Base-by-base conservation (phyloP, 2,888 invertebrate species). In the Apantesis nais region DNA sequence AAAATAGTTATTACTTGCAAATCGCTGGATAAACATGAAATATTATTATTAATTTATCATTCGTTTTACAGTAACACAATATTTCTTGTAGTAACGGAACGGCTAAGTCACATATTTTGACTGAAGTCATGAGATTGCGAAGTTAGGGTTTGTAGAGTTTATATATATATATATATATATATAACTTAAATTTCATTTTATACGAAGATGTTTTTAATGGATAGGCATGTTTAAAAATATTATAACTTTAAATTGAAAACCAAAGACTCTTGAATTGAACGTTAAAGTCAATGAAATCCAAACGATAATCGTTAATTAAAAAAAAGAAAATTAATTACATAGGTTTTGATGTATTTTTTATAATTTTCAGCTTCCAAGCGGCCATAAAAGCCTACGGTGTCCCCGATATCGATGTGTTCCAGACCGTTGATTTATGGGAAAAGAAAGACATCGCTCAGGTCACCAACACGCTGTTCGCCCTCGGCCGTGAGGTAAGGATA, bases 381-480 rank as follows among this genome's bases (percentile, higher is more conserved):
- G 98, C 98, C 19, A 95, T 98, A 83, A 97, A 97, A 90, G 96
- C 96, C 0, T 98, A 99, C 90, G 99, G 99, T 76, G 99, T 99
- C 25, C 93, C 96, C 67, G 98, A 98, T 89, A 96, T 97, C 77
- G 99, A 99, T 92, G 97, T 98, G 69, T 99, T 99, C 97, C 99
- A 99, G 95, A 99, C 99, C 9, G 98, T 99, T 66, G 99, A 99
- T 91, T 96, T 99, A 67, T 99, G 97, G 96, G 99, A 99, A 92
- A 97, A 98, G 96, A 98, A 98, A 93, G 98, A 98, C 93, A 97
- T 98, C 86, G 96, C 97, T 34, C 97, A 97, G 92, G 98, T 98
- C 68, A 97, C 97, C 89, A 97, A 97, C 92, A 98, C 98, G 81
- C 96, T 98, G 76, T 98, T 97, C 91, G 97, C 98, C 71, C 96